Conservation (phyloP, 2,797 vertebrate species). For the Buceros bicornis region DNA sequence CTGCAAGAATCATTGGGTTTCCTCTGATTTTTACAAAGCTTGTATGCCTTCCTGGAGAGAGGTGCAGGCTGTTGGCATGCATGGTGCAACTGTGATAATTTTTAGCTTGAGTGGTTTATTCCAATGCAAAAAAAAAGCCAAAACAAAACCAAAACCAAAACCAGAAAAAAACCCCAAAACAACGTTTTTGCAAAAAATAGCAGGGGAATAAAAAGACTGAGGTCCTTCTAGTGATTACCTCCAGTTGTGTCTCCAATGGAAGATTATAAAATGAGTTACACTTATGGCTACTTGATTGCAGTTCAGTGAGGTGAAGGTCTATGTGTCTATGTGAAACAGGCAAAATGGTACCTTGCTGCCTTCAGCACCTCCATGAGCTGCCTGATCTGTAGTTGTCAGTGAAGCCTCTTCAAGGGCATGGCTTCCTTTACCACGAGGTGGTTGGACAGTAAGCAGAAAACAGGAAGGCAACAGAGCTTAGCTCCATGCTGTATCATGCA, state of each 20-base stretch:
- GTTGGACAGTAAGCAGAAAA: not conserved
- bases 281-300: not conserved
- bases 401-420: not conserved
- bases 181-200: not conserved
- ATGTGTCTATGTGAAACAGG: not conserved
- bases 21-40: not conserved
- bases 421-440: not conserved
- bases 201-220: not conserved
- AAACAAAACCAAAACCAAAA: not conserved
- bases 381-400: not conserved
- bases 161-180: too few species aligned
- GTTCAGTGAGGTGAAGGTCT: not conserved
- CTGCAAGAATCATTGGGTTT: not conserved
- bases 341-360: not conserved
- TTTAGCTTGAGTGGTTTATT: not conserved
- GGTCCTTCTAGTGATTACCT: not conserved
- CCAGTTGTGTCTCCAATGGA: not conserved
- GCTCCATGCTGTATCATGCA: not conserved
- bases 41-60: not conserved
- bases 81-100: not conserved
- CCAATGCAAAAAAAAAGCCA: not conserved
- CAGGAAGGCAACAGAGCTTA: not conserved
- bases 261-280: not conserved
- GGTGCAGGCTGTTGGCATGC: not conserved
- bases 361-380: not conserved